Conservation (phyloP, 2,797 vertebrate genomes). For the Apogon hyalosoma region DNA sequence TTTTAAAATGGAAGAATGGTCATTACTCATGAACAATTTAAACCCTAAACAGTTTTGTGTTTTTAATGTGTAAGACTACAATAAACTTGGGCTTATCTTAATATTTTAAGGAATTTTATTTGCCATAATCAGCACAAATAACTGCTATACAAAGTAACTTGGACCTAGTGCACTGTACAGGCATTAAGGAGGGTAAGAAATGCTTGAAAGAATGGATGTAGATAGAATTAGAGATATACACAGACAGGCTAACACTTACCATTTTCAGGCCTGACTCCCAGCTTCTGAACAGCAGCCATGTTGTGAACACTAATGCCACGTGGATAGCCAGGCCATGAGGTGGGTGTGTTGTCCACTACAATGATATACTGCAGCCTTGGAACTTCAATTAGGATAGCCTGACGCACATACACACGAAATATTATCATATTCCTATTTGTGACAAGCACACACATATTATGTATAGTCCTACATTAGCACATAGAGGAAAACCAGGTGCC, state of each 20-base stretch:
- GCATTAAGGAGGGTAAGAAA: too few relatives aligned
- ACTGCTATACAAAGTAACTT: too few relatives aligned
- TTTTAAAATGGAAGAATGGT: too few relatives aligned
- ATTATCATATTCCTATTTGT: constrained; percentile 1
- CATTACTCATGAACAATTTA: too few relatives aligned
- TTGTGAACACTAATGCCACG: constrained; percentile 90
- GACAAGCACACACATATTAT: neutral
- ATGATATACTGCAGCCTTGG: constrained; percentile 91
- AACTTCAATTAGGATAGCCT: constrained; percentile 90
- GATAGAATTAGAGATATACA: too few relatives aligned
- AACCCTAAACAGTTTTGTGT: too few relatives aligned
- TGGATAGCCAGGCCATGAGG: constrained; percentile 85
- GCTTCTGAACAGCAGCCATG: constrained; percentile 90
- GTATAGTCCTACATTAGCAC: constrained; percentile 3
- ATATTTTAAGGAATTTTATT: too few relatives aligned
- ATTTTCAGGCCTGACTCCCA: constrained; percentile 84
- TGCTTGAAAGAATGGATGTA: too few relatives aligned
- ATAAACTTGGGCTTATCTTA: too few relatives aligned
- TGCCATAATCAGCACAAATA: too few relatives aligned
- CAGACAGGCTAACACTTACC: constrained; percentile 72
- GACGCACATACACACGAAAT: constrained; percentile 27
- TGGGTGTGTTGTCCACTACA: constrained; percentile 88
- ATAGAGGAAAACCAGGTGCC: constrained; percentile 35
- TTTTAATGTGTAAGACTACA: too few relatives aligned
- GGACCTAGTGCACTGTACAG: too few relatives aligned